These are phyloP conservation scores for Panthera leo DNA, from an alignment of 2,113 vertebrate species.

Conservation along the genomic window DNA sequence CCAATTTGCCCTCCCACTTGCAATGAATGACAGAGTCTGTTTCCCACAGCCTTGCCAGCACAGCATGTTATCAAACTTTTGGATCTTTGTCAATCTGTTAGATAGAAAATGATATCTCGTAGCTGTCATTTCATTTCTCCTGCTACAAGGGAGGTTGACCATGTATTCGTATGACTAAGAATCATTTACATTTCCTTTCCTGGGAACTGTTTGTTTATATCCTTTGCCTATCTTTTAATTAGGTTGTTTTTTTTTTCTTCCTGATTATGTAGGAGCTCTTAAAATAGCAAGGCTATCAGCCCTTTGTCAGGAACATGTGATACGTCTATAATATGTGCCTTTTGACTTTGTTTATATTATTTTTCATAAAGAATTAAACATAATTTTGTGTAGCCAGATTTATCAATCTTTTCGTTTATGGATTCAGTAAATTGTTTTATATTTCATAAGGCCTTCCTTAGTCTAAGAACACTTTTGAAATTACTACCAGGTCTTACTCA, in stretches of 20 bases:
- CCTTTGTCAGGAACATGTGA: slow-evolving; percentile 62
- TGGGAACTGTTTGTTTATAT: slow-evolving; percentile 72
- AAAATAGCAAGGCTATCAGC: slow-evolving; percentile 69
- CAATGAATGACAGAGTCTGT: slow-evolving; percentile 51
- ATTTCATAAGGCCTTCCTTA: neutral
- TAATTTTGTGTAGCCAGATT: slow-evolving; percentile 42
- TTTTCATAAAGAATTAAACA: slow-evolving; percentile 58
- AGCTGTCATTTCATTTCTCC: slow-evolving; percentile 63
- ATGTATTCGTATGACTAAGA: slow-evolving; percentile 73
- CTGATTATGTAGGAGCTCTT: slow-evolving; percentile 55
- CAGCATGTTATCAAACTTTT: slow-evolving; percentile 74
- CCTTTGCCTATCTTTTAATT: slow-evolving; percentile 74
- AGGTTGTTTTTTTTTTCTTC: slow-evolving; percentile 30
- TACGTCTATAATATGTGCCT: slow-evolving; percentile 29
- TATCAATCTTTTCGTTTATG: slow-evolving; percentile 42
- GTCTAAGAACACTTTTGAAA: neutral
- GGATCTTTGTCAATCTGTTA: slow-evolving; percentile 81
- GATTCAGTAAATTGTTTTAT: neutral
- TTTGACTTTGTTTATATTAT: slow-evolving; percentile 70
- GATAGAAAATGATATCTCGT: slow-evolving; percentile 71
- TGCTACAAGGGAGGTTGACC: slow-evolving; percentile 71
- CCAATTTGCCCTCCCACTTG: slow-evolving; percentile 67
- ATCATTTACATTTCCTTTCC: slow-evolving; percentile 75
- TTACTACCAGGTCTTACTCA: neutral
- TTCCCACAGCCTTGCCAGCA: slow-evolving; percentile 71